These are phyloP conservation scores for Boleophthalmus pectinirostris DNA, from an alignment of 2,113 vertebrate genomes.

Conservation along the genomic window DNA sequence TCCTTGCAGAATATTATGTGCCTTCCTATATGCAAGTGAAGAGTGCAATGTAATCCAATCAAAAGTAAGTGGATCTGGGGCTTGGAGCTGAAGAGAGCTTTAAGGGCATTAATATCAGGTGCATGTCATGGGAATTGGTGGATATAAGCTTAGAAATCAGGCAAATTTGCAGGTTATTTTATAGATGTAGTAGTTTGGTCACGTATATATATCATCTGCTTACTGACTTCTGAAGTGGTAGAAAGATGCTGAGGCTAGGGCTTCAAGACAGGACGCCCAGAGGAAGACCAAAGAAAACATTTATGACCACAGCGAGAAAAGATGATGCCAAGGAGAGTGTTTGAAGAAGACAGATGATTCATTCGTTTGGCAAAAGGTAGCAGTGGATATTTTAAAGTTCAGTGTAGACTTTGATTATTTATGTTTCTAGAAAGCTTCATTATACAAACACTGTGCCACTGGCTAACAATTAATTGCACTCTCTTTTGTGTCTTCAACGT, in stretches of 20 bases:
- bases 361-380: not conserved
- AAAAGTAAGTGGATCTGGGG: conserved; percentile 25
- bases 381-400: not conserved
- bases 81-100: conserved; percentile 4
- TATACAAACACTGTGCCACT: not conserved
- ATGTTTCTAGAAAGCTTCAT: conserved; percentile 1
- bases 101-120: conserved; percentile 5
- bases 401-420: not conserved
- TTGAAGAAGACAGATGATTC: not conserved
- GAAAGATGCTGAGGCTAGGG: no score
- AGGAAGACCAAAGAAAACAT: not conserved
- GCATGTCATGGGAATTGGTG: not conserved
- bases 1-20: conserved; percentile 21
- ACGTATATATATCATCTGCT: not conserved
- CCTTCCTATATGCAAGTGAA: conserved; percentile 10
- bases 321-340: not conserved
- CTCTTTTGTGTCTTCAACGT: not conserved
- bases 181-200: not conserved
- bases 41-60: conserved; percentile 33
- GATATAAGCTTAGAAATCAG: not conserved
- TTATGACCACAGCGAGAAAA: not conserved
- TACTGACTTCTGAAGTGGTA: no score
- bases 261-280: not conserved
- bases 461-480: not conserved
- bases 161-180: not conserved